These are phyloP conservation scores for Meta bourneti DNA, from an alignment of 2,888 invertebrate genomes.

Conservation along the genomic window DNA sequence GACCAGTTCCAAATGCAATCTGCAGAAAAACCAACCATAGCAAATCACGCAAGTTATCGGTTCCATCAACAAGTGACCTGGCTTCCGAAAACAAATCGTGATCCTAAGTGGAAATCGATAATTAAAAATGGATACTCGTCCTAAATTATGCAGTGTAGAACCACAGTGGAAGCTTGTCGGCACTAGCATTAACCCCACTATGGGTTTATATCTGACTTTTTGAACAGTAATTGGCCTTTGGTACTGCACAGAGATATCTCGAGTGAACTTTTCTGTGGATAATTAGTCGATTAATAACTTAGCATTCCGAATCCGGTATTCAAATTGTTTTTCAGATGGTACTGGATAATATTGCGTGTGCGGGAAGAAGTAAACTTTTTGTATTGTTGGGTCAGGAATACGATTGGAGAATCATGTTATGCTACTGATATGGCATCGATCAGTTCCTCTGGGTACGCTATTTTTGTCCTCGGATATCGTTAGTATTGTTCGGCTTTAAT, in stretches of 20 bases:
- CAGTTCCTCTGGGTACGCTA: no score
- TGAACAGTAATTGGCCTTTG: neutral
- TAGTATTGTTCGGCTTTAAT: neutral
- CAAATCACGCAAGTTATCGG: neutral
- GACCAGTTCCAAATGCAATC: neutral
- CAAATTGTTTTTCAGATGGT: slow-evolving; percentile 55
- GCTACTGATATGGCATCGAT: neutral
- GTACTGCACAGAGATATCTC: neutral
- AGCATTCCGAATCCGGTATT: slow-evolving; percentile 19
- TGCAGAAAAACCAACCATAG: neutral
- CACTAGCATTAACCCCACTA: neutral
- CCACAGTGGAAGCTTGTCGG: neutral
- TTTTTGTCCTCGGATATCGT: no score
- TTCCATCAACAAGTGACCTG: neutral
- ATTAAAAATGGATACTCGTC: slow-evolving; percentile 40
- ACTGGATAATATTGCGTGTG: slow-evolving; percentile 52
- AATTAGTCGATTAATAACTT: slow-evolving; percentile 65
- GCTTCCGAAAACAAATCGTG: slow-evolving; percentile 15
- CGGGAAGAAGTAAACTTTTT: neutral
- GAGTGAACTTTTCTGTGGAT: slow-evolving; percentile 3
- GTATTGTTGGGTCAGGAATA: neutral
- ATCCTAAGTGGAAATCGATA: slow-evolving; percentile 27
- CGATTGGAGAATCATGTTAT: slow-evolving; percentile 21
- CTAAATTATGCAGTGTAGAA: slow-evolving; percentile 24
- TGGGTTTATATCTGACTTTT: neutral